Base-by-base conservation (phyloP, 2,888 invertebrate genomes). In the Tinea trinotella region DNA sequence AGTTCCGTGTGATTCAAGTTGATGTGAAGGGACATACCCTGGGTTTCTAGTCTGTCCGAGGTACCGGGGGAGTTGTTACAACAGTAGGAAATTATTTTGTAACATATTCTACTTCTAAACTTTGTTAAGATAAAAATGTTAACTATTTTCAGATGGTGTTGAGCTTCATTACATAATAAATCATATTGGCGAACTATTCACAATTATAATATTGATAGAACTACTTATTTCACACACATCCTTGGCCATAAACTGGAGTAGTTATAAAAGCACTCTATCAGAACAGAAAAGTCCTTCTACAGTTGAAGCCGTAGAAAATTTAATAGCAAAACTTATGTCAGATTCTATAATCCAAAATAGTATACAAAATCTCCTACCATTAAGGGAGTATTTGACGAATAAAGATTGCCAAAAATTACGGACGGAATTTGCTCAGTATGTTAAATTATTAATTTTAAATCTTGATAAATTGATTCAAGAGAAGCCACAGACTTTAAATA, bases 191-290 rank as follows among this genome's bases (percentile, higher is more conserved):
- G 90, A 91, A 64, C 67, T 92, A 19, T 88, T 93, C 59, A 80
- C 90, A n/a, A 80, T 91, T 54, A 71, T 93, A 15, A 75, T 92
- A 17, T 85, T 89, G 10, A 77, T 96, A 55, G 96, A 96, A 62
- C 64, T 76, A 36, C 61, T 84, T 79, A 91, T 64, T 63, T 75
- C 79, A 22, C 78, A 70, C 57, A 76, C 76, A 56, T 67, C 75
- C 20, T 57, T 84, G 40, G 56, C 70, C 49, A 64, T 69, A 19
- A 93, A 93, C 68, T 97, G 96, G 95, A 88, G 88, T 54, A 85
- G 90, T 20, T 97, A 95, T 66, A 90, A 91, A 66, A 90, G 93
- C 73, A 90, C 90, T 66, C 80, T 96, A 0, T 73, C 88, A 50
- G 77, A 88, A 61, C 88, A 90, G 6, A 90, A 90, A 64, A 76